Evolutionary conservation across 1,140 invertebrate genomes (phyloP), one percentile per base, ranked within the genome.

Genomic region (Halotydeus destructor): DNA sequence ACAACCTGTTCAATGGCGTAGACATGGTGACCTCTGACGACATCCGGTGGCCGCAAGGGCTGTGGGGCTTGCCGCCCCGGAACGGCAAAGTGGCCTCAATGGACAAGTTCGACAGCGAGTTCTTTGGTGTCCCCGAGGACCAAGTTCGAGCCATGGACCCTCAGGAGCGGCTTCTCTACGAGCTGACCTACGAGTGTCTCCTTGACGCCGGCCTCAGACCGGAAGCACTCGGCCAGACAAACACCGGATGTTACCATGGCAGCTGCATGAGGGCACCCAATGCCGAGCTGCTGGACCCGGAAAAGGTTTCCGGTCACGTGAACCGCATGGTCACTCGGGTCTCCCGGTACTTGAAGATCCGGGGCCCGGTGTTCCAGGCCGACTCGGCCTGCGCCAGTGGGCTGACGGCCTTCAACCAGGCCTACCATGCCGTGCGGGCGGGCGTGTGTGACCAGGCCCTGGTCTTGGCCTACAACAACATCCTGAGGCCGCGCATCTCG

Each of bases 251-350:
- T 93, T 80, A 59, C 71, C 91, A 47, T 85, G 84, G 35, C 76
- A 76, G 77, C 1, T 85, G 80, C 42, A 35, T 43, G 16, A 33
- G 36, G 19, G 41, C 33, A 37, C 36, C 22, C 34, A n/a, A 35
- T 14, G 32, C 31, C 34, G 41, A 43, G 21, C n/a, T 33, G 21
- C 16, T 35, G 12, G 35, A 45, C 3, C 18, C 18, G 9, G 36
- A 3, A 12, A 9, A 51, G 32, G 70, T 86, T 1, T 84, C 78
- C 55, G 88, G 88, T 39, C 96, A 96, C 30, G n/a, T n/a, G n/a
- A 78, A 84, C 22, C 94, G 94, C 86, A 91, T 94, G 59, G 72
- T 85, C 30, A 96, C 96, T 59, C 72, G 89, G 54, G 70, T 97
- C 26, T 93, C 85, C 0, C 96, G 76, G 63, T 77, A 83, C 9